These are phyloP conservation scores for Lysiphlebus fabarum DNA, from an alignment of 1,140 invertebrate genomes.

Conservation along the genomic window DNA sequence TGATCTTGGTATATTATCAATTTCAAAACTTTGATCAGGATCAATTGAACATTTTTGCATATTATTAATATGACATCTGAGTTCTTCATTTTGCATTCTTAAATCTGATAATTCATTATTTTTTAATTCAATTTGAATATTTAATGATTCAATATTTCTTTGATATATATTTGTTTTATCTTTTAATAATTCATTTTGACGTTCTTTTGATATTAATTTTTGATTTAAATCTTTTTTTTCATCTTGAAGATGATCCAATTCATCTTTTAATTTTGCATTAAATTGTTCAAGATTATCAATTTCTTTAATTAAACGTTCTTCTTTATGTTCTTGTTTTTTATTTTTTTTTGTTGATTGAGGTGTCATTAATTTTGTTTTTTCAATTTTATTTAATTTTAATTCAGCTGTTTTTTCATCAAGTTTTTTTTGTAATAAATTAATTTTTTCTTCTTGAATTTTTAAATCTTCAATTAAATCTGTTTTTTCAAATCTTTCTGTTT, in stretches of 20 bases:
- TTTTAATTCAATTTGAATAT: slow-evolving; percentile 38
- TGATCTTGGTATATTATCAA: slow-evolving; percentile 34
- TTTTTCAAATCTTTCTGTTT: slow-evolving; percentile 47
- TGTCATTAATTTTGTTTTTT: slow-evolving; percentile 29
- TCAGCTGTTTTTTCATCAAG: slow-evolving; percentile 36
- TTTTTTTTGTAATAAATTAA: slow-evolving; percentile 39
- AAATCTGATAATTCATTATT: slow-evolving; percentile 43
- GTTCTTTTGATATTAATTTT: slow-evolving; percentile 29
- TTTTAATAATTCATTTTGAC: slow-evolving; percentile 29
- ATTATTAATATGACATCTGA: slow-evolving; percentile 39
- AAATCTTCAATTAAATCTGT: slow-evolving; percentile 46
- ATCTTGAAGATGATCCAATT: slow-evolving; percentile 35
- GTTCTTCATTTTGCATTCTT: slow-evolving; percentile 45
- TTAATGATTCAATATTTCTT: slow-evolving; percentile 35
- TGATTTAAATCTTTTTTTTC: slow-evolving; percentile 39
- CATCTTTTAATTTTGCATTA: slow-evolving; percentile 34
- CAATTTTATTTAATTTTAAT: slow-evolving; percentile 35
- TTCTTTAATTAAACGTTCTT: slow-evolving; percentile 40
- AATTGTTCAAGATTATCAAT: slow-evolving; percentile 38
- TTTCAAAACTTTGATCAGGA: slow-evolving; percentile 45
- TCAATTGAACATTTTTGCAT: slow-evolving; percentile 28
- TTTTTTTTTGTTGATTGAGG: slow-evolving; percentile 37
- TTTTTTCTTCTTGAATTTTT: slow-evolving; percentile 36
- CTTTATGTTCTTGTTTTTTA: slow-evolving; percentile 17
- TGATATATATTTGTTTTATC: slow-evolving; percentile 38